phyloP scores from a whole-genome alignment of 2,113 vertebrate genomes.

The Mungos mungo region DNA sequence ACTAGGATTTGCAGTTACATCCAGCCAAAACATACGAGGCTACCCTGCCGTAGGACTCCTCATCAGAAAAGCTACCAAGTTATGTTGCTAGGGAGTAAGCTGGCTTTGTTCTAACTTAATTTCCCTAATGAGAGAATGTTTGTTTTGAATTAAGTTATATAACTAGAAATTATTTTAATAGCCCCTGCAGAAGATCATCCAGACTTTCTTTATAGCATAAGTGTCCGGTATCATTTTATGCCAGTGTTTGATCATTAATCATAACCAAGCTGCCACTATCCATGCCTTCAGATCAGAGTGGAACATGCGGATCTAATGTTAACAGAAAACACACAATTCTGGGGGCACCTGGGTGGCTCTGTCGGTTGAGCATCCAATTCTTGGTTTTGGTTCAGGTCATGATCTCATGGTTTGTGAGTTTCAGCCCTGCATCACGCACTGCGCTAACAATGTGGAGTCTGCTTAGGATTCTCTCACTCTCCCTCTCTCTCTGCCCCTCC shows the following conservation, averaged over 20 bases:
- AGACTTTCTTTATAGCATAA: neutral
- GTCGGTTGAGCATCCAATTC: too few species aligned
- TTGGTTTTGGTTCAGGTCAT: too few species aligned
- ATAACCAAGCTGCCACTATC: neutral
- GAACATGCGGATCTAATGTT: neutral
- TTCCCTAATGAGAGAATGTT: neutral
- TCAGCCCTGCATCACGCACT: too few species aligned
- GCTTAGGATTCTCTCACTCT: too few species aligned
- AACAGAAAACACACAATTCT: neutral
- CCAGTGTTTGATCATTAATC: neutral
- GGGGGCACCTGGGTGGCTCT: too few species aligned
- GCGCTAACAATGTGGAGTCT: too few species aligned
- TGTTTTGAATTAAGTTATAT: neutral
- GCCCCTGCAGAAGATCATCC: neutral
- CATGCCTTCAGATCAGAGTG: neutral
- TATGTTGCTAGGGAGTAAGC: neutral
- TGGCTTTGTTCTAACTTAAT: slow-evolving; percentile 14
- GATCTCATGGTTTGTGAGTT: too few species aligned
- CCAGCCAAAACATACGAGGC: neutral
- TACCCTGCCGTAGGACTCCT: neutral
- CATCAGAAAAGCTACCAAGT: neutral
- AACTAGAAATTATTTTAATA: neutral
- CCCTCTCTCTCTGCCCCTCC: too few species aligned
- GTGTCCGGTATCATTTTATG: neutral
- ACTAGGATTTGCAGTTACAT: neutral